phyloP scores from a whole-genome alignment of 2,113 vertebrate species.

The Phyllostomus hastatus region DNA sequence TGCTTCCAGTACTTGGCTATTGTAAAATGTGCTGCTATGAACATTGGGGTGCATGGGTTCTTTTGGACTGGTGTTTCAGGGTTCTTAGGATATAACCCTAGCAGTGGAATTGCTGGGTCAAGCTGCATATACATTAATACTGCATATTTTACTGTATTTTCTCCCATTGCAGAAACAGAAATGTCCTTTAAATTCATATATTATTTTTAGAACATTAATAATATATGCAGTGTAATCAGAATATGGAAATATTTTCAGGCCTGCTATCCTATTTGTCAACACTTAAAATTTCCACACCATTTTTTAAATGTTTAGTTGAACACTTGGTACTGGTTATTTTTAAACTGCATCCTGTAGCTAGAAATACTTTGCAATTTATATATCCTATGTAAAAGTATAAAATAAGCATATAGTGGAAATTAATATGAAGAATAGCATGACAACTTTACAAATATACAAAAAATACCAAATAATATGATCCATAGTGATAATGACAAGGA shows the following conservation, averaged over 20 bases:
- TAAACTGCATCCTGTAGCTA: constrained; percentile 26
- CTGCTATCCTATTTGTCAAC: background rate
- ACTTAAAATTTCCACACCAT: background rate
- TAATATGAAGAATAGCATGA: background rate
- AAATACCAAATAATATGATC: background rate
- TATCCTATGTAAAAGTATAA: background rate
- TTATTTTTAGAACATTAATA: constrained; percentile 39
- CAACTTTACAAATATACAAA: background rate
- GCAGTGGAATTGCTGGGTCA: background rate
- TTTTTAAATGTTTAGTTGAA: background rate
- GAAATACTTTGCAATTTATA: background rate
- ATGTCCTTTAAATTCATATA: constrained; percentile 2
- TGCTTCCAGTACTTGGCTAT: no score
- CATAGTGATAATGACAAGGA: no score
- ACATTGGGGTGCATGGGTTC: no score
- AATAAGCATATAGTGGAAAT: background rate
- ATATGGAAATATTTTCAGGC: background rate
- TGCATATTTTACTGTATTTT: background rate
- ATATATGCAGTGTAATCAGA: background rate
- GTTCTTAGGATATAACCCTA: no score
- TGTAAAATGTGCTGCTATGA: no score
- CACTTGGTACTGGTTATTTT: constrained; percentile 45
- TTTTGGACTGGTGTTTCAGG: no score
- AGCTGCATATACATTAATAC: background rate
- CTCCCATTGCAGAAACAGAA: background rate